Evolutionary conservation across 2,113 vertebrate species (phyloP).

Genomic region (Hemiscyllium ocellatum): DNA sequence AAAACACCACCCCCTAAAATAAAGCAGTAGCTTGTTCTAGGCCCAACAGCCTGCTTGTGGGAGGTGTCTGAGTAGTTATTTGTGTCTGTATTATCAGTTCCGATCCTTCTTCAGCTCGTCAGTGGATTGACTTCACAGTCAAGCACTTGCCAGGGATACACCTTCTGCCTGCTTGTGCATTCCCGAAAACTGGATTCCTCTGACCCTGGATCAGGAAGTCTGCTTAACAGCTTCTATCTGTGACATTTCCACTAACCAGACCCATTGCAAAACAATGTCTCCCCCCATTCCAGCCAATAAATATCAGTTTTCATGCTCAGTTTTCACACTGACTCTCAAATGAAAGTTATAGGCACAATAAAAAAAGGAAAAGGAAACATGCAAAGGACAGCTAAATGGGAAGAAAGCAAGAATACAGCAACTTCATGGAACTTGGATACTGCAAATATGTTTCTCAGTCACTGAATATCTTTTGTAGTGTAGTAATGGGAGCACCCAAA

Average conservation of each 20-base stretch:
- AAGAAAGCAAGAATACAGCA: neutral
- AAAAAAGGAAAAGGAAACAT: neutral
- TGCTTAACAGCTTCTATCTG: neutral
- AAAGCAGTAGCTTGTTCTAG: neutral
- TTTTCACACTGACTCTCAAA: neutral
- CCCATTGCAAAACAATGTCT: neutral
- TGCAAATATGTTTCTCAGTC: neutral
- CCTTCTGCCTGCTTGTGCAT: neutral
- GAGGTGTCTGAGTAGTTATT: neutral
- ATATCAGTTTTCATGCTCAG: neutral
- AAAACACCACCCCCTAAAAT: neutral
- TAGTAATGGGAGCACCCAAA: neutral
- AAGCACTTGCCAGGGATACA: neutral
- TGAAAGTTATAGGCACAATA: neutral
- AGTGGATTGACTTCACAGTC: neutral
- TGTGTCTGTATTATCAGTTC: neutral
- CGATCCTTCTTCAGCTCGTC: neutral
- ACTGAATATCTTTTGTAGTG: neutral
- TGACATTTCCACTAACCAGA: neutral
- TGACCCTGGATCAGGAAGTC: neutral
- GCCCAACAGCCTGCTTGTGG: neutral
- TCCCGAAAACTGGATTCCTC: neutral
- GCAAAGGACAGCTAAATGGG: neutral
- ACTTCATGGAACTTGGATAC: neutral
- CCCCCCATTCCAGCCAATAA: neutral